Evolutionary conservation across 2,113 vertebrate genomes (phyloP), one percentile per base, ranked within the genome.

Genomic region (Amazona vittata): DNA sequence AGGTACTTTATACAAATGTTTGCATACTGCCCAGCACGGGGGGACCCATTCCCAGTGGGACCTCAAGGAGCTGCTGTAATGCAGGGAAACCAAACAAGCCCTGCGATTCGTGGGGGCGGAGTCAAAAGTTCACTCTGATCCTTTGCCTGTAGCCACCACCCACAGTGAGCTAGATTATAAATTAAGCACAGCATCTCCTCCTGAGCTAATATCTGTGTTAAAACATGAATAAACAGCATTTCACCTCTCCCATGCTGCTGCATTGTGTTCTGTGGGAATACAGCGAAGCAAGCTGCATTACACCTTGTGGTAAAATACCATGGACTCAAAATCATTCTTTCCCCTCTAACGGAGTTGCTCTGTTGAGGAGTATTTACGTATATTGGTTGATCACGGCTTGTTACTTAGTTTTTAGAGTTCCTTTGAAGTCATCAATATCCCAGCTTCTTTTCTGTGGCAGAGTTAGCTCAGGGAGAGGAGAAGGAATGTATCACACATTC

Each of bases 341-440:
- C 35, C 59, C 26, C 21, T 46, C 67, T 67, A 25, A 73, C 11
- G 62, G 57, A 10, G 49, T 78, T 90, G 44, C 26, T 89, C 69
- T 68, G 35, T 37, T 73, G 7, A 5, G 18, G 53, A 46, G 22
- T 57, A 15, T 90, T 73, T 64, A 89, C 79, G 76, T 37, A 6
- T 65, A 68, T 60, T 79, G 86, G 77, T 41, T 85, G 93, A 70
- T 74, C 5, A 2, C 6, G 80, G 46, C 44, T 83, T 71, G 52
- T 82, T 96, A 19, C 63, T 93, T 84, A 67, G 53, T 81, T 90
- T 91, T 59, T 75, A 43, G 55, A 25, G 37, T 52, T 91, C 81
- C 89, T 96, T 94, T 93, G 83, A 91, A 95, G 90, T 14, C 81
- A 37, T 94, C 94, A 29, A 47, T 77, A 94, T 46, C 78, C 35